Conservation (phyloP, 2,113 vertebrate species). For the Varanus komodoensis region DNA sequence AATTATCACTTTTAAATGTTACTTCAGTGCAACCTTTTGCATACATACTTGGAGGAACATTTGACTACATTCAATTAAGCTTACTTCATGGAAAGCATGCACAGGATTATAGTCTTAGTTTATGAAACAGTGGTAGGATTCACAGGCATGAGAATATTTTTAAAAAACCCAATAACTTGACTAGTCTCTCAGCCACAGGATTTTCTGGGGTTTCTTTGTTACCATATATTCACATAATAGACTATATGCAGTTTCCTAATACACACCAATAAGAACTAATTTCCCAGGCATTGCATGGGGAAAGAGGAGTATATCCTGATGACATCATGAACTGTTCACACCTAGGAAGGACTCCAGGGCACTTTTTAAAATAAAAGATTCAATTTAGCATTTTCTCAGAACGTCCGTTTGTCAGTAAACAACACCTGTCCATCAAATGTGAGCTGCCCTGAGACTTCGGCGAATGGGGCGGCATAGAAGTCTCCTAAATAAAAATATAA, state of each 20-base stretch:
- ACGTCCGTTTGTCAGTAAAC: slow-evolving; percentile 21
- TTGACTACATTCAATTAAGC: neutral
- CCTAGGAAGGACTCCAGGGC: neutral
- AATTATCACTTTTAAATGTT: neutral
- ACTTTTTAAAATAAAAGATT: slow-evolving; percentile 22
- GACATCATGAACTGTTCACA: slow-evolving; percentile 14
- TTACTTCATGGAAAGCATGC: neutral
- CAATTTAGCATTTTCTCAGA: neutral
- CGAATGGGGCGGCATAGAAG: too few relatives aligned
- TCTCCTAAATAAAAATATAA: too few relatives aligned
- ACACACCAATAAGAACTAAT: slow-evolving; percentile 60
- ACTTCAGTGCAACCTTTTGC: neutral
- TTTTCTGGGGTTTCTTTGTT: slow-evolving; percentile 74
- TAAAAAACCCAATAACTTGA: slow-evolving; percentile 26
- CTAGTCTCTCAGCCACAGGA: slow-evolving; percentile 73
- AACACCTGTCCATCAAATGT: neutral
- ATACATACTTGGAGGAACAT: neutral
- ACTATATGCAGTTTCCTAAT: slow-evolving; percentile 63
- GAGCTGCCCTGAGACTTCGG: too few relatives aligned
- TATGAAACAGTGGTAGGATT: neutral
- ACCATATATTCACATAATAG: slow-evolving; percentile 62
- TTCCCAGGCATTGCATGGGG: slow-evolving; percentile 41
- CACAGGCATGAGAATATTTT: neutral
- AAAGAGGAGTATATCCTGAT: slow-evolving; percentile 31
- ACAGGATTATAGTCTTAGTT: neutral